Evolutionary conservation across 2,113 vertebrate genomes (phyloP), one percentile per base, ranked within the genome.

Genomic region (Ammodytes dubius): DNA sequence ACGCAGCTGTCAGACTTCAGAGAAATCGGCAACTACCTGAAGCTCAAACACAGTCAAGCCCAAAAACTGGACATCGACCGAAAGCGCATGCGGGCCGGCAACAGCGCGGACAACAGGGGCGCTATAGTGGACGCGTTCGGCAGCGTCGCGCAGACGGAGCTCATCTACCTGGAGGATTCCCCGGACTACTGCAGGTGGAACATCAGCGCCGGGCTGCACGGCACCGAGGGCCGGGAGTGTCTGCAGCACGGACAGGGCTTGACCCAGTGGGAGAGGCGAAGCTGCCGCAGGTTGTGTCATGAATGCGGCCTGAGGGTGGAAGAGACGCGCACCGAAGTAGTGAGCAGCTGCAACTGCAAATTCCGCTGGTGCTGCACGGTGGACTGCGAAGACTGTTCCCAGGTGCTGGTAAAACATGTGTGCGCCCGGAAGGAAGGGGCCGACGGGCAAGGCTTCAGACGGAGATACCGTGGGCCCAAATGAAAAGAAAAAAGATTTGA

Each of bases 301-400:
- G 97, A 99, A 19, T 99, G 98, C 1, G 97, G 97, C 0, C 94
- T 99, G 57, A 91, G 91, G 0, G 96, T 98, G 57, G 96, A 98
- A 73, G 96, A 98, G 90, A 94, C 87, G 69, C 95, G 95, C 87
- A 92, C 91, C 0, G 96, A 99, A 89, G 94, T 95, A 2, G 90
- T 95, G 76, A 95, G 93, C 90, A 99, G 97, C 93, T 99, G 98
- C 91, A 97, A 99, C 92, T 99, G 98, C 94, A 98, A 95, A 71
- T 99, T 99, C 92, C 97, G 97, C 79, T 99, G 98, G 98, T 99
- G 98, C 92, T 99, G 98, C 88, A 97, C 94, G 0, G 98, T 99
- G 80, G 95, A 96, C 68, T 99, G 98, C 53, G 96, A 98, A 19
- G 96, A 97, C 86, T 99, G 98, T 86, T 93, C 93, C 12, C 95